Evolutionary conservation across 2,888 invertebrate genomes (phyloP).

Genomic region (Drosophila leonis): DNA sequence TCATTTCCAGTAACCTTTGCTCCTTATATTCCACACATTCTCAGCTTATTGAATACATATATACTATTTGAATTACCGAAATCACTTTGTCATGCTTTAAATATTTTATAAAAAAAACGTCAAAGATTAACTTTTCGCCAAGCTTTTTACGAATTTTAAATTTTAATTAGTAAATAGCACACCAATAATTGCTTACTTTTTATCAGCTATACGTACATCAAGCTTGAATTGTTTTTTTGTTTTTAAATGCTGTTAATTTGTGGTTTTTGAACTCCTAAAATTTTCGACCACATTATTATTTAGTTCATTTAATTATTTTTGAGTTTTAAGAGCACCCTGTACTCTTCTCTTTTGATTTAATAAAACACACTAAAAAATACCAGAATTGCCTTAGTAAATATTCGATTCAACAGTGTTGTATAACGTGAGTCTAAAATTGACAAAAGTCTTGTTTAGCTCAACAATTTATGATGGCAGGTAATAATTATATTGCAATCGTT

Average conservation of each 20-base stretch:
- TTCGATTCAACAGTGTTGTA: constrained; percentile 9
- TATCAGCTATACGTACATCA: no score
- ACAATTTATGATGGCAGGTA: constrained; percentile 44
- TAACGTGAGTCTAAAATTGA: neutral
- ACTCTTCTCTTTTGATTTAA: neutral
- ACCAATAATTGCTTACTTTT: neutral
- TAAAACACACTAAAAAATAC: constrained; percentile 12
- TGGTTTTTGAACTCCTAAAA: no score
- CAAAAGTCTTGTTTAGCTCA: constrained; percentile 4
- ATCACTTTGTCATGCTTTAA: no score
- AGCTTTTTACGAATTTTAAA: neutral
- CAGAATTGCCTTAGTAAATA: neutral
- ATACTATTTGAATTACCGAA: neutral
- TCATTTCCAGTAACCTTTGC: neutral
- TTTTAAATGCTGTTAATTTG: neutral
- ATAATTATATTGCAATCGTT: constrained; percentile 11
- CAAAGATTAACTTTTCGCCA: no score
- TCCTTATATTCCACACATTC: neutral
- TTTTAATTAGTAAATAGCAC: neutral
- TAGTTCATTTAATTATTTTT: neutral
- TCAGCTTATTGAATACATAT: neutral
- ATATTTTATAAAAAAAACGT: no score
- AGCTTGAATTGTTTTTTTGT: neutral
- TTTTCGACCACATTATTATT: neutral
- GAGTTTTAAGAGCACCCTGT: constrained; percentile 2